Percentiles rank a stretch among this genome's conserved stretches.
Evolutionary conservation across 2,113 vertebrate genomes (phyloP).

Genomic region (Calyptomena viridis): DNA sequence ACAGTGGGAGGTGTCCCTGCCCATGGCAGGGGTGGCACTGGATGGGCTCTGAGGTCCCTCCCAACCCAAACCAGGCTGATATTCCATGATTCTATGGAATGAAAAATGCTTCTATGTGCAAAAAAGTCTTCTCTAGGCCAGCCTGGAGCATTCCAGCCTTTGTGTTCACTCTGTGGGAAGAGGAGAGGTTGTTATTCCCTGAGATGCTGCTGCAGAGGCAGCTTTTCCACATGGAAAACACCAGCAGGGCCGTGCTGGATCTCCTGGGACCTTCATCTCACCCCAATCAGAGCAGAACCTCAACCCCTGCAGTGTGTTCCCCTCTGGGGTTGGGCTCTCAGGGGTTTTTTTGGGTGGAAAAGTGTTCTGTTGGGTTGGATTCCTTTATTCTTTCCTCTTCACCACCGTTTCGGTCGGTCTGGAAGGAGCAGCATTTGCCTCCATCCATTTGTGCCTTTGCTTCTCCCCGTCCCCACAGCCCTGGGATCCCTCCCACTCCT

Average conservation of each 20-base stretch:
- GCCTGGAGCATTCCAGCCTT: not conserved
- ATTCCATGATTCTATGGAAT: not conserved
- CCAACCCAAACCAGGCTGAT: not conserved
- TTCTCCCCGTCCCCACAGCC: not conserved
- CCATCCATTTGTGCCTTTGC: not conserved
- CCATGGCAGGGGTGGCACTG: not conserved
- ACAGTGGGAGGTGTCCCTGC: not conserved
- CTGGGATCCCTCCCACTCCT: not conserved
- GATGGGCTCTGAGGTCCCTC: not conserved
- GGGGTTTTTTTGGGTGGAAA: not conserved
- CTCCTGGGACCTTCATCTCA: not conserved
- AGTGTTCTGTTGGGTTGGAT: not conserved
- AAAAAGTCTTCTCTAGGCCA: not conserved
- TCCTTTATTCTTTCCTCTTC: not conserved
- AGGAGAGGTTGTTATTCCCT: not conserved
- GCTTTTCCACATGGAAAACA: not conserved
- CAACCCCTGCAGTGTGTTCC: not conserved
- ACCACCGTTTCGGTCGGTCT: not conserved
- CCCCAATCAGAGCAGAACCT: not conserved
- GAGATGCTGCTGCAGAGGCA: not conserved
- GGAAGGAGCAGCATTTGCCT: not conserved
- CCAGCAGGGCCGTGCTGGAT: rapidly evolving
- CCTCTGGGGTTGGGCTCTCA: not conserved
- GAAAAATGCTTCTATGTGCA: not conserved
- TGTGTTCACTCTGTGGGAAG: not conserved